phyloP scores from a whole-genome alignment of 2,113 vertebrate species.

The Cyphomyrus discorhynchus region DNA sequence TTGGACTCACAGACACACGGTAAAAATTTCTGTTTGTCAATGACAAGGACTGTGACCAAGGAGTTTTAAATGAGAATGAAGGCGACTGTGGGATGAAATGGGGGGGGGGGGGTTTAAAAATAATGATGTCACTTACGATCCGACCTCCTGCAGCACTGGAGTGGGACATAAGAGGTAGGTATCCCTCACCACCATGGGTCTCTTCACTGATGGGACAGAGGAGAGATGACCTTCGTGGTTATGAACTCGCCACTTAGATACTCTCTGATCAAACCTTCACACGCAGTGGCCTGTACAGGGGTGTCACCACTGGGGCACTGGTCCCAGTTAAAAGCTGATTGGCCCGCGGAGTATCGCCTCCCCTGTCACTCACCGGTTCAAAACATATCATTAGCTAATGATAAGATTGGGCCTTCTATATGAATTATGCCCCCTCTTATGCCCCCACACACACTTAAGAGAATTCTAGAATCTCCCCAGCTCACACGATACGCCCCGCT shows the following conservation, averaged over 20 bases:
- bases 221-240: slow-evolving; percentile 1
- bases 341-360: background rate
- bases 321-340: background rate
- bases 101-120: background rate
- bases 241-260: background rate
- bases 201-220: slow-evolving; percentile 71
- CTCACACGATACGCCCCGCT: background rate
- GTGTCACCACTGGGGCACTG: background rate
- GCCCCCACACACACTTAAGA: background rate
- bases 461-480: background rate
- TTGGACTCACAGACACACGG: background rate
- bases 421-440: background rate
- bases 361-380: background rate
- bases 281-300: background rate
- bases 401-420: background rate
- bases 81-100: background rate
- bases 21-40: background rate
- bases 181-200: slow-evolving; percentile 83
- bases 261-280: background rate
- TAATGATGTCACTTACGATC: slow-evolving; percentile 70
- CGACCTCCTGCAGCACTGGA: slow-evolving; percentile 79
- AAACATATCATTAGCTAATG: background rate
- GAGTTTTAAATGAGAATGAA: background rate
- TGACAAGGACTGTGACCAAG: background rate
- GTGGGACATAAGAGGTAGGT: slow-evolving; percentile 91